Percentiles rank a stretch among this genome's conserved stretches.
Conservation (phyloP, 2,797 vertebrate species). For the Benthosema pterotum region DNA sequence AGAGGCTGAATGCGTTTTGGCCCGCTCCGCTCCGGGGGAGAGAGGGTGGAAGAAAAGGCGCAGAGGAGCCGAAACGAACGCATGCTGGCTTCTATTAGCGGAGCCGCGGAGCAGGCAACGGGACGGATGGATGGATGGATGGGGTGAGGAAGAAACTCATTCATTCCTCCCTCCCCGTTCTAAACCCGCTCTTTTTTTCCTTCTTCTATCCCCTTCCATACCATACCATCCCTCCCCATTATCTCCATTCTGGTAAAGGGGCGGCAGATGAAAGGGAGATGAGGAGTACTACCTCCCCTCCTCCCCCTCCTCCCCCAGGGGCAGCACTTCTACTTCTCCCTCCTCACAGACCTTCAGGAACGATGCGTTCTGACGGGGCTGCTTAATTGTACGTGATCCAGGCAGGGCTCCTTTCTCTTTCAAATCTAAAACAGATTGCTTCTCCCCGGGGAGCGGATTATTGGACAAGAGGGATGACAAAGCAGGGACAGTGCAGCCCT, state of each 20-base stretch:
- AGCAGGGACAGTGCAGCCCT: conserved; percentile 72
- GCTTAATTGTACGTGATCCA: conserved; percentile 81
- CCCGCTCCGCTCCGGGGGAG: conserved; percentile 69
- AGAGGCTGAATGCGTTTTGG: conserved; percentile 70
- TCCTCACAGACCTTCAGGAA: conserved; percentile 66
- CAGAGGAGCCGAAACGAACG: conserved; percentile 78
- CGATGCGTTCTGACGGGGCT: conserved; percentile 75
- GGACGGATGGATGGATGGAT: no score
- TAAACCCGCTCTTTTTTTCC: no score
- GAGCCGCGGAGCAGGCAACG: conserved; percentile 64
- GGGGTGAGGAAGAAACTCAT: conserved; percentile 69
- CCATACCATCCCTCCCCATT: conserved; percentile 74
- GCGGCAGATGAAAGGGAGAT: conserved; percentile 75
- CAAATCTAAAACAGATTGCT: conserved; percentile 82
- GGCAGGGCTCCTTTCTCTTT: conserved; percentile 73
- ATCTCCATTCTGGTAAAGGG: conserved; percentile 78
- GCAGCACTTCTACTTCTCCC: conserved; percentile 71
- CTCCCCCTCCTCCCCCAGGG: conserved; percentile 52
- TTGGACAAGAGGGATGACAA: conserved; percentile 73
- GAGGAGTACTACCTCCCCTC: conserved; percentile 3
- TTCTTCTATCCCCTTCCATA: conserved; percentile 50
- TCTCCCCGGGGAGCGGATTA: conserved; percentile 78
- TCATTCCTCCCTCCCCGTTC: conserved; percentile 46
- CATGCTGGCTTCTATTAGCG: conserved; percentile 82
- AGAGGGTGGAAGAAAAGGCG: conserved; percentile 68